Base-by-base conservation (phyloP, 2,113 vertebrate species). In the Odobenus rosmarus region DNA sequence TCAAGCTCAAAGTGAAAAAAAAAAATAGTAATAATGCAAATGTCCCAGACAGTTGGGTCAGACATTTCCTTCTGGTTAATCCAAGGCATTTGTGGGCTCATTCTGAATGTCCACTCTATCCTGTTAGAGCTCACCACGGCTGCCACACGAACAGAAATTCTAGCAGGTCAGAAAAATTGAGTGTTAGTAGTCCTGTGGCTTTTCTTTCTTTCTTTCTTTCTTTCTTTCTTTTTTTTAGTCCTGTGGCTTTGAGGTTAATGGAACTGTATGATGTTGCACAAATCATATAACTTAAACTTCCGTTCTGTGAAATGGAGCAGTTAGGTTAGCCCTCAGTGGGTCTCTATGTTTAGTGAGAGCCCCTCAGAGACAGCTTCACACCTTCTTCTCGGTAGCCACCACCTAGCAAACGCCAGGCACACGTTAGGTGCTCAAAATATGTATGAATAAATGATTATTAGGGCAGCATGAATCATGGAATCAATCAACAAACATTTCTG, bases 1-100 rank as follows among this genome's bases (percentile, higher is more conserved):
- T 81, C 74, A 87, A 96, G 51, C 0, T 96, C 89, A 72, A 76
- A 72, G 24, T 59, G 83, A 18, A 28, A 84, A 49, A 42, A 46
- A 39, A 91, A 57, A 64, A 55, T 46, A 85, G 36, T 59, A 24
- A 67, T 69, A 62, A 51, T 55, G 5, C 18, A 80, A 72, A 62
- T 89, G 69, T 81, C 28, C 39, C 49, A 24, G 15, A 49, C 26
- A 3, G 31, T 36, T 36, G 39, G 13, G 46, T 1, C 21, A 11
- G 55, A 28, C 62, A 26, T 61, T 42, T 51, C 28, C 23, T 69
- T 39, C 67, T 46, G 51, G 85, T 31, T 57, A 39, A n/a, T 42
- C 16, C 93, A 71, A 39, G 33, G 61, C 49, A 16, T 39, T 8
- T 24, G 1, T 1, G 36, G 36, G 18, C 36, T 33, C n/a, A 18